phyloP scores from a whole-genome alignment of 2,797 vertebrate genomes.

The Vireo griseus region DNA sequence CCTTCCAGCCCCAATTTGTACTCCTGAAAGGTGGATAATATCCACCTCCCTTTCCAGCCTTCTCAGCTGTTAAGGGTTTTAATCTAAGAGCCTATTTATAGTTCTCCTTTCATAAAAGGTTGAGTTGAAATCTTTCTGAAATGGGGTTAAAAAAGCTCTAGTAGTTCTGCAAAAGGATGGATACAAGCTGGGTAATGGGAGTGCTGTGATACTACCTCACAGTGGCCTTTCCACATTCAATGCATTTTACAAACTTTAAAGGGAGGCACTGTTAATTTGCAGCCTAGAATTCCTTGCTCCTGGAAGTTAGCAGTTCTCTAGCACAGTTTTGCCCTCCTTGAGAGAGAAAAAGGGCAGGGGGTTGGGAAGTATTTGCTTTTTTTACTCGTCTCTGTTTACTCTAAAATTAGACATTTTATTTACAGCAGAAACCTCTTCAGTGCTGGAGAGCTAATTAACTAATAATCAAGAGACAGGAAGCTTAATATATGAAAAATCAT shows the following conservation, averaged over 20 bases:
- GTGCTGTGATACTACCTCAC: background rate
- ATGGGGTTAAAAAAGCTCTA: conserved; percentile 49
- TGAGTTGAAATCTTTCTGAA: conserved; percentile 63
- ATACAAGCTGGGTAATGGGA: background rate
- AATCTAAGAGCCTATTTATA: conserved; percentile 59
- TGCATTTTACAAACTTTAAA: background rate
- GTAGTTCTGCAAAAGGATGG: conserved; percentile 24
- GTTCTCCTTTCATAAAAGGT: conserved; percentile 44
- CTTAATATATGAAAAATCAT: conserved; percentile 34
- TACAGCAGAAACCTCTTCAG: background rate
- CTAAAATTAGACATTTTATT: conserved; percentile 26
- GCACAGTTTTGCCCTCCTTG: background rate
- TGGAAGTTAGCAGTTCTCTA: background rate
- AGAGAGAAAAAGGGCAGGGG: background rate
- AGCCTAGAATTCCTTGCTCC: background rate
- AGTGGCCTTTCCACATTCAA: background rate
- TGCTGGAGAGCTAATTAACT: conserved; percentile 16
- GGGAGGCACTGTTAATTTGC: background rate
- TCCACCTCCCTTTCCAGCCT: conserved; percentile 31
- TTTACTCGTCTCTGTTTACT: conserved; percentile 4
- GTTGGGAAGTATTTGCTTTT: background rate
- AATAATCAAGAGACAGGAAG: conserved; percentile 7
- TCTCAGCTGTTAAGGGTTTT: conserved; percentile 49
- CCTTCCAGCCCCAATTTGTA: conserved; percentile 40
- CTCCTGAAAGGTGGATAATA: conserved; percentile 54